These are phyloP conservation scores for Xylota segnis DNA, from an alignment of 2,888 invertebrate genomes.

Conservation along the genomic window DNA sequence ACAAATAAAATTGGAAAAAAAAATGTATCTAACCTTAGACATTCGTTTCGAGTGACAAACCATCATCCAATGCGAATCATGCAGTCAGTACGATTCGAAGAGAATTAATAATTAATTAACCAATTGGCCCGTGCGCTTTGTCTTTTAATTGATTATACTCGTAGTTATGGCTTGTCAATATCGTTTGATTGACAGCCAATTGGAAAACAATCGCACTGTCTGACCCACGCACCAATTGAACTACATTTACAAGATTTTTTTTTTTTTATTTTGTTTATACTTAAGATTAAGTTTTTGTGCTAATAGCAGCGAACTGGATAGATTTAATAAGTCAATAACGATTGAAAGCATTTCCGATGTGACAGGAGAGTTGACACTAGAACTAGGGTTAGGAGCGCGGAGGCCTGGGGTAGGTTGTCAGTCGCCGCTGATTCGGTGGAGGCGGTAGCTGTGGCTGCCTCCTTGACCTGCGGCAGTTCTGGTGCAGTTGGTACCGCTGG, in stretches of 20 bases:
- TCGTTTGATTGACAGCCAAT: conserved; percentile 58
- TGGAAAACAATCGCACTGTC: conserved; percentile 43
- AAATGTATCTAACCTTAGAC: background rate
- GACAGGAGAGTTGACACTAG: conserved; percentile 30
- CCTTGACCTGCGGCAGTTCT: conserved; percentile 47
- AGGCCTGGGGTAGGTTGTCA: background rate
- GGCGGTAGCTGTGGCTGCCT: conserved; percentile 40
- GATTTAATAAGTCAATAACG: conserved; percentile 52
- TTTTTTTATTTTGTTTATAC: conserved; percentile 17
- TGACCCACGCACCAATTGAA: conserved; percentile 55
- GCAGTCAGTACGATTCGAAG: conserved; percentile 27
- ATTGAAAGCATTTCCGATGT: conserved; percentile 30
- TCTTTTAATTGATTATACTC: conserved; percentile 43
- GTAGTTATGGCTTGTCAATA: conserved; percentile 6
- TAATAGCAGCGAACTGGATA: conserved; percentile 9
- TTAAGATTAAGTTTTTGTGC: conserved; percentile 40
- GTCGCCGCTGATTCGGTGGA: conserved; percentile 32
- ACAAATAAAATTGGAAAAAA: background rate
- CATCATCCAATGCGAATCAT: conserved; percentile 20
- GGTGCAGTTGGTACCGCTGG: conserved; percentile 23
- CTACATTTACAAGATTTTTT: conserved; percentile 33
- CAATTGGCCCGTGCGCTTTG: conserved; percentile 39
- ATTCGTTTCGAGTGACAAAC: conserved; percentile 8
- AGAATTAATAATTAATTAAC: conserved; percentile 60
- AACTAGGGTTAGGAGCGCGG: background rate